These are phyloP conservation scores for Delphinapterus leucas DNA, from an alignment of 2,113 vertebrate species.

Conservation along the genomic window DNA sequence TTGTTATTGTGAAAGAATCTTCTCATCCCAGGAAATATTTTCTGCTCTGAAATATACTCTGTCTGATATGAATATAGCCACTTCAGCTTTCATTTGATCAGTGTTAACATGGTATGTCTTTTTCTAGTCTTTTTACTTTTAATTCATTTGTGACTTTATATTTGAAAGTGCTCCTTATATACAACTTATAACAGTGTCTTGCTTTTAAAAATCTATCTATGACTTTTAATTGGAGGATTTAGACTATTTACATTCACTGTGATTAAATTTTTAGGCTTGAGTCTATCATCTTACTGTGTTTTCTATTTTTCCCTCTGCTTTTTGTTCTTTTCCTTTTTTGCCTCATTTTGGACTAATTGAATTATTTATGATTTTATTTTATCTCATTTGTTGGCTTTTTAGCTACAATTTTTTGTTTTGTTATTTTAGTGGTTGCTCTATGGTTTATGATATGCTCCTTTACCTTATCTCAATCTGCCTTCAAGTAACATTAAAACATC, in stretches of 20 bases:
- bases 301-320: not conserved
- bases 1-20: not conserved
- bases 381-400: not conserved
- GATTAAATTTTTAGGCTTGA: too few relatives aligned
- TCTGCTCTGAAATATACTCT: not conserved
- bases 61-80: not conserved
- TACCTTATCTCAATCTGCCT: not conserved
- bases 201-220: too few relatives aligned
- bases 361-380: not conserved
- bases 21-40: not conserved
- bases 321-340: not conserved
- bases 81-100: not conserved
- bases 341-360: not conserved
- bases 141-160: not conserved
- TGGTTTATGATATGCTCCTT: not conserved
- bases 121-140: not conserved
- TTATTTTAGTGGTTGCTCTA: not conserved
- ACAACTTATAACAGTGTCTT: too few relatives aligned
- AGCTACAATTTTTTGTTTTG: not conserved
- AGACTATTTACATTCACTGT: not conserved
- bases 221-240: not conserved
- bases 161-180: too few relatives aligned
- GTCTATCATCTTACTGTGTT: too few relatives aligned
- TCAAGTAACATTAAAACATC: not conserved
- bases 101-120: not conserved